These are phyloP conservation scores for Bombyx mandarina DNA, from an alignment of 1,140 invertebrate species.

Conservation along the genomic window DNA sequence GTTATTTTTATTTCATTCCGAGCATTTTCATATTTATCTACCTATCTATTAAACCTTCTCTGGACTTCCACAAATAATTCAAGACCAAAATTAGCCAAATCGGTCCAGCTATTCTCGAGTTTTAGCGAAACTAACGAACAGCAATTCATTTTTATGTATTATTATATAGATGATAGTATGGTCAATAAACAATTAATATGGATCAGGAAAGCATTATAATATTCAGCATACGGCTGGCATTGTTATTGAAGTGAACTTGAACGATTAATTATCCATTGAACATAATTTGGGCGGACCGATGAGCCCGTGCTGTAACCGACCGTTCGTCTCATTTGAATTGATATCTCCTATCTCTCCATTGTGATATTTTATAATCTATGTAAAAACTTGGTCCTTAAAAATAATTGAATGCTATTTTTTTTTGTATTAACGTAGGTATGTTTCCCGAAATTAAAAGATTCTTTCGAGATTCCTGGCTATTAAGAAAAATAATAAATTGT, in stretches of 20 bases:
- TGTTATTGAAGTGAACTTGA: constrained; percentile 57
- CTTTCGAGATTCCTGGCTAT: constrained; percentile 20
- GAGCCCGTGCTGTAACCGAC: constrained; percentile 41
- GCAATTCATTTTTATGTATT: too few species aligned
- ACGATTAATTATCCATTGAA: constrained; percentile 67
- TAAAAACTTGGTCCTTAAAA: not conserved
- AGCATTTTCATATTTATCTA: too few species aligned
- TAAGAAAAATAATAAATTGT: constrained; percentile 50
- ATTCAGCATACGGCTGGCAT: constrained; percentile 44
- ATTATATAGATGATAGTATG: too few species aligned
- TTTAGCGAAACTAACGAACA: too few species aligned
- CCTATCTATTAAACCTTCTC: too few species aligned
- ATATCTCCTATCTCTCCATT: constrained; percentile 6
- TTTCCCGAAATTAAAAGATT: constrained; percentile 16
- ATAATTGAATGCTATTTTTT: not conserved
- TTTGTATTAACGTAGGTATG: not conserved
- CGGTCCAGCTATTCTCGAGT: too few species aligned
- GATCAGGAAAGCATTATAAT: constrained; percentile 23
- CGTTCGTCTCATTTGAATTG: constrained; percentile 30
- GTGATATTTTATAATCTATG: not conserved
- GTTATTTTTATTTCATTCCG: too few species aligned
- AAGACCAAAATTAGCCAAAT: too few species aligned
- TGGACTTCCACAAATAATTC: too few species aligned
- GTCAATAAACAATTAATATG: too few species aligned
- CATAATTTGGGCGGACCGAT: constrained; percentile 60